Evolutionary conservation across 2,888 invertebrate genomes (phyloP).

Genomic region (Eledona agricola): DNA sequence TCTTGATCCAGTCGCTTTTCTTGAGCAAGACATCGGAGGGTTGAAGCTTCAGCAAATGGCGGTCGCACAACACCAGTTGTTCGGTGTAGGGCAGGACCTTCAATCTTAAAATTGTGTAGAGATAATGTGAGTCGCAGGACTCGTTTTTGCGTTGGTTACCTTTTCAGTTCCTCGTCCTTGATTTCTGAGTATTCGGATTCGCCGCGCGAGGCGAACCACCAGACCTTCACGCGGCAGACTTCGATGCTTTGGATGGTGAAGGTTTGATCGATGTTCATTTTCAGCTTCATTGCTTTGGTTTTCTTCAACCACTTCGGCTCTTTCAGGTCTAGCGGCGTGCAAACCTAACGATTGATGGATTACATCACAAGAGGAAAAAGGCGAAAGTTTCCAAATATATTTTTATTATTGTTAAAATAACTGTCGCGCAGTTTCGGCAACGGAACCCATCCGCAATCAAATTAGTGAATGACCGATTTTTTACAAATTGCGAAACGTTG

Average conservation of each 20-base stretch:
- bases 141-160: slow-evolving; percentile 52
- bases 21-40: slow-evolving; percentile 78
- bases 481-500: too few relatives aligned
- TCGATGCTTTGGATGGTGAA: slow-evolving; percentile 86
- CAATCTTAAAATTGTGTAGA: slow-evolving; percentile 65
- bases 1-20: slow-evolving; percentile 80
- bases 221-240: slow-evolving; percentile 82
- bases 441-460: too few relatives aligned
- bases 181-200: slow-evolving; percentile 75
- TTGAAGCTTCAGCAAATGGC: slow-evolving; percentile 82
- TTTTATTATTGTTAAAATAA: too few relatives aligned
- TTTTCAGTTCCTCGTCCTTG: slow-evolving; percentile 80
- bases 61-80: slow-evolving; percentile 88
- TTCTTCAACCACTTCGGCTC: slow-evolving; percentile 83
- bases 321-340: slow-evolving; percentile 71
- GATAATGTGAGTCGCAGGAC: not conserved
- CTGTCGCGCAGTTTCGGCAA: too few relatives aligned
- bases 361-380: too few relatives aligned
- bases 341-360: slow-evolving; percentile 56
- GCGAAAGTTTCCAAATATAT: too few relatives aligned
- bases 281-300: slow-evolving; percentile 75
- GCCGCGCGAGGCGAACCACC: slow-evolving; percentile 75
- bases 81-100: slow-evolving; percentile 73
- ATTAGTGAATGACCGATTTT: too few relatives aligned
- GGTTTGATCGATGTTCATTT: slow-evolving; percentile 57